These are phyloP conservation scores for Isotomurus palustris DNA, from an alignment of 2,888 invertebrate species.

Conservation along the genomic window DNA sequence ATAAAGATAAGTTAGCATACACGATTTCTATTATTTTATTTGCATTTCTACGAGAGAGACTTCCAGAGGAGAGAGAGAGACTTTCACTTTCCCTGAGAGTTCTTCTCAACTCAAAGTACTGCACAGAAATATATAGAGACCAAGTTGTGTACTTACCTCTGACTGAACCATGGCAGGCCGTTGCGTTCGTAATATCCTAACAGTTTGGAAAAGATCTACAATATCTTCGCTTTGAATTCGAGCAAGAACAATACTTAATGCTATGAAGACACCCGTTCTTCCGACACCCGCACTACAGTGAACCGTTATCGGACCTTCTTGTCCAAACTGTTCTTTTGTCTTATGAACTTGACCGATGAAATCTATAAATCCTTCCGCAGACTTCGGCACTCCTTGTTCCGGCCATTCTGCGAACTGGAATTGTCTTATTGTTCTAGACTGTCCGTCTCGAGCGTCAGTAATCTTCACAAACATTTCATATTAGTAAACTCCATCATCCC, in stretches of 20 bases:
- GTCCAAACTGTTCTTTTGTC: slow-evolving; percentile 99
- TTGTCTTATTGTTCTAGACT: slow-evolving; percentile 89
- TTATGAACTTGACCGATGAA: slow-evolving; percentile 99
- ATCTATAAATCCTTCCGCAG: slow-evolving; percentile 97
- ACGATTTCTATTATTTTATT: background rate
- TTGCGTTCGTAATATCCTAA: slow-evolving; percentile 94
- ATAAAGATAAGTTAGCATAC: background rate
- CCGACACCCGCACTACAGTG: slow-evolving; percentile 98
- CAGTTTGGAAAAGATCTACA: slow-evolving; percentile 98
- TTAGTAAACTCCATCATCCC: background rate
- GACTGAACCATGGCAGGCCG: slow-evolving; percentile 99
- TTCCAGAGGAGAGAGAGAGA: background rate
- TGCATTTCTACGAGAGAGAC: background rate
- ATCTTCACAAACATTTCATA: slow-evolving; percentile 59
- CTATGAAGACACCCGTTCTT: slow-evolving; percentile 96
- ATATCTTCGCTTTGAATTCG: slow-evolving; percentile 99
- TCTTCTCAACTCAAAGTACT: background rate
- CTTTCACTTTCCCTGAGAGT: no score
- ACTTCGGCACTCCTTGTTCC: slow-evolving; percentile 90
- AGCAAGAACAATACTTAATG: slow-evolving; percentile 94
- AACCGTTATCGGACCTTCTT: slow-evolving; percentile 97
- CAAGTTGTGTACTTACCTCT: slow-evolving; percentile 70
- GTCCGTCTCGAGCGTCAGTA: slow-evolving; percentile 94
- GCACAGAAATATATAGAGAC: background rate
- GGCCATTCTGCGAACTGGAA: slow-evolving; percentile 98